phyloP scores from a whole-genome alignment of 2,888 invertebrate genomes.

The Meteorus colon region DNA sequence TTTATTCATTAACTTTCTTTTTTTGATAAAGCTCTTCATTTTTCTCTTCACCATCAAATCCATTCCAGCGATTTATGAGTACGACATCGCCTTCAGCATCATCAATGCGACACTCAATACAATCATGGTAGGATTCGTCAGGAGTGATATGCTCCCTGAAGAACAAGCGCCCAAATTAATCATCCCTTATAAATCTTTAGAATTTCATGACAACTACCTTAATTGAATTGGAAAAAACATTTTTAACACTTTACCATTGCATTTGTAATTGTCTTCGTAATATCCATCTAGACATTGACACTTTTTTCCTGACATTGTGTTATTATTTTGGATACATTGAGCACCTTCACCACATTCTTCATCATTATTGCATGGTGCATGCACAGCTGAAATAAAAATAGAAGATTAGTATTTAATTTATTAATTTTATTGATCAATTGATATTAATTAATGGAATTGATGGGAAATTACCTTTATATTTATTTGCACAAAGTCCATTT shows the following conservation, averaged over 20 bases:
- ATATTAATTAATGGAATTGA: too few species aligned
- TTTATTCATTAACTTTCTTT: conserved; percentile 16
- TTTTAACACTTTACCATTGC: conserved; percentile 75
- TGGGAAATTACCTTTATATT: conserved; percentile 76
- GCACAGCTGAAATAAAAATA: conserved; percentile 72
- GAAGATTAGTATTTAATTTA: background rate
- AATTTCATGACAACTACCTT: too few species aligned
- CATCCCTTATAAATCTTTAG: background rate
- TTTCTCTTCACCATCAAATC: background rate
- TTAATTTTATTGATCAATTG: background rate
- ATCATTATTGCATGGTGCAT: conserved; percentile 78
- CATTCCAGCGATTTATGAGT: background rate
- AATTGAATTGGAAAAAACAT: too few species aligned
- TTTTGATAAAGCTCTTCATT: conserved; percentile 1
- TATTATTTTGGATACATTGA: conserved; percentile 74
- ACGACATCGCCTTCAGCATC: background rate
- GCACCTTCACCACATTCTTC: conserved; percentile 80
- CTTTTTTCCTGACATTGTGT: conserved; percentile 60
- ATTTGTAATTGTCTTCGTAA: conserved; percentile 78
- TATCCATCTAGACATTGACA: conserved; percentile 76
- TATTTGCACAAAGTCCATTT: conserved; percentile 80
- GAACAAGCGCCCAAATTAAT: conserved; percentile 52
- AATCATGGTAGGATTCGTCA: conserved; percentile 33
- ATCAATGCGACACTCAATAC: background rate
- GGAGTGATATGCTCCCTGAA: background rate